Evolutionary conservation across 2,888 invertebrate genomes (phyloP).

Genomic region (Polyommatus icarus): DNA sequence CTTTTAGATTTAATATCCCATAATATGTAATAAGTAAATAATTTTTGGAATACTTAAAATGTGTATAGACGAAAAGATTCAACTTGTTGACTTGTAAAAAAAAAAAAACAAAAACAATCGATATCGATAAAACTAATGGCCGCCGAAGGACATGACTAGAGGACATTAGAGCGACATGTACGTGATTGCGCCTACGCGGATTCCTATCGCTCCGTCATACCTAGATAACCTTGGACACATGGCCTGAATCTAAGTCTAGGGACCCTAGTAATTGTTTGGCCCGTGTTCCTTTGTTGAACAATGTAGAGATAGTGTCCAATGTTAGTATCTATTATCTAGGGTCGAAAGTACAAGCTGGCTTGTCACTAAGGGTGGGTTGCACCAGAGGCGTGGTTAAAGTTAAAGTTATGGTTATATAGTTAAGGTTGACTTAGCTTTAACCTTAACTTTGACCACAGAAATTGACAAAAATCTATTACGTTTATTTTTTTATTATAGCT

Average conservation of each 20-base stretch:
- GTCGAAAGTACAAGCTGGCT: not conserved
- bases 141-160: conserved; percentile 48
- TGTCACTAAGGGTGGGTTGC: too few species aligned
- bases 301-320: conserved; percentile 38
- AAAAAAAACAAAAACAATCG: not conserved
- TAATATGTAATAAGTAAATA: too few species aligned
- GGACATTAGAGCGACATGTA: conserved; percentile 51
- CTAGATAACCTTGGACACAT: conserved; percentile 60
- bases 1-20: too few species aligned
- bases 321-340: not conserved
- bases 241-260: conserved; percentile 54
- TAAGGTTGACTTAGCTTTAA: too few species aligned
- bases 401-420: too few species aligned
- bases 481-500: too few species aligned
- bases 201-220: conserved; percentile 62
- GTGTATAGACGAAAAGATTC: too few species aligned
- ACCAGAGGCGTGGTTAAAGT: too few species aligned
- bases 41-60: too few species aligned
- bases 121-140: conserved; percentile 26
- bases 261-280: conserved; percentile 30
- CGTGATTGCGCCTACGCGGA: conserved; percentile 63
- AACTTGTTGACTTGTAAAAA: too few species aligned
- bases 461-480: too few species aligned
- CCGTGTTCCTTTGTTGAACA: conserved; percentile 38
- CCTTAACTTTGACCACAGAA: too few species aligned